Evolutionary conservation across 2,113 vertebrate genomes (phyloP).

Genomic region (Phocoena phocoena): DNA sequence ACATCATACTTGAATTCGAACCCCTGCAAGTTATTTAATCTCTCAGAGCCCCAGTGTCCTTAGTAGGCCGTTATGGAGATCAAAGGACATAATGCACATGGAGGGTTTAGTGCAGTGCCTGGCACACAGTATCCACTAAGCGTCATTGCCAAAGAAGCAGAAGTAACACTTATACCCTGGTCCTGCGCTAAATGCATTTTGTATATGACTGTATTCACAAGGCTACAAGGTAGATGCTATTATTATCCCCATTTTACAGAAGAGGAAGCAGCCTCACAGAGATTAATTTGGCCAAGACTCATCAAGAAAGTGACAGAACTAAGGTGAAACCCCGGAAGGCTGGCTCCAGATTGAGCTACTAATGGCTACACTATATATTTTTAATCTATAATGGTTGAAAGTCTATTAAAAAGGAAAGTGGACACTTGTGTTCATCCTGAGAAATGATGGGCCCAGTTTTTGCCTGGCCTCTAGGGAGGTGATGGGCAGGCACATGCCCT

Average conservation of each 20-base stretch:
- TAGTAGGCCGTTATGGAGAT: not conserved
- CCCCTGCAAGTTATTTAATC: not conserved
- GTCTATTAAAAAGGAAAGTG: not conserved
- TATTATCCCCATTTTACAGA: not conserved
- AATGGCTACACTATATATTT: not conserved
- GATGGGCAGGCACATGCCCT: not conserved
- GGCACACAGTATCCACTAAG: not conserved
- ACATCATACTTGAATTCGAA: not conserved
- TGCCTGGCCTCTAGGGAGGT: not conserved
- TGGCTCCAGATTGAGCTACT: not conserved
- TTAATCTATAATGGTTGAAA: not conserved
- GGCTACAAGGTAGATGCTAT: not conserved
- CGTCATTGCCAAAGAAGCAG: not conserved
- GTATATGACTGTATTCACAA: not conserved
- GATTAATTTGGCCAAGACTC: not conserved
- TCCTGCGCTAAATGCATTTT: not conserved
- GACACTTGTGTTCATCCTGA: not conserved
- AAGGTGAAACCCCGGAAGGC: not conserved
- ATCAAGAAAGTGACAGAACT: not conserved
- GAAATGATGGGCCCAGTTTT: not conserved
- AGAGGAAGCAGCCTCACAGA: not conserved
- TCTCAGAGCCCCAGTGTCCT: not conserved
- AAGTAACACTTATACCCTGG: not conserved
- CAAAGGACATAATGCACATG: not conserved
- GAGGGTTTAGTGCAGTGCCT: not conserved